A percentile compares a stretch with the other conserved stretches of the same genome.
Conservation (phyloP, 2,888 invertebrate species). For the Tolmerus cingulatus region DNA sequence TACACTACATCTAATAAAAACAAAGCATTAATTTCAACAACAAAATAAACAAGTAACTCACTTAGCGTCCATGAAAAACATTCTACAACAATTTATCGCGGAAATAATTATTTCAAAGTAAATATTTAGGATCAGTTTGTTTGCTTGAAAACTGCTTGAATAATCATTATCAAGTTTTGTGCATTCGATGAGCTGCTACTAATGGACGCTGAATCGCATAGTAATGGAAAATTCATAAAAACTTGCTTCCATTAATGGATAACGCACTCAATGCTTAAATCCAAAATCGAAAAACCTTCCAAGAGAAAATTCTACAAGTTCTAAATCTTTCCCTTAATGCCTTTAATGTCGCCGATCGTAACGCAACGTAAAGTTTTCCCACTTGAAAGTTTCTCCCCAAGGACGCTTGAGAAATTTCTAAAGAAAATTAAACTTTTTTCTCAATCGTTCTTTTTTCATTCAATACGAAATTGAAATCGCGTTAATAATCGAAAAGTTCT, state of each 20-base stretch:
- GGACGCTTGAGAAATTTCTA: not conserved
- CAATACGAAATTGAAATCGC: not conserved
- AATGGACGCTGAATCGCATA: not conserved
- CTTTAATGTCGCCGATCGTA: not conserved
- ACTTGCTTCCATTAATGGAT: not conserved
- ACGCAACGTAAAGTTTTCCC: not conserved
- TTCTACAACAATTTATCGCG: not conserved
- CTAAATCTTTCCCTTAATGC: not conserved
- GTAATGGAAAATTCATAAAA: not conserved
- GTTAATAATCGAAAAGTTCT: not conserved
- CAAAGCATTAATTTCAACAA: too few relatives aligned
- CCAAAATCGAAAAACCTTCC: not conserved
- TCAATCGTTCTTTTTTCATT: not conserved
- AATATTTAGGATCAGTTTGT: not conserved
- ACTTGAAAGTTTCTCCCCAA: not conserved
- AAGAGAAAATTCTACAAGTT: not conserved
- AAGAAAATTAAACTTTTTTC: not conserved
- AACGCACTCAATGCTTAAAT: not conserved
- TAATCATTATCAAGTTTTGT: not conserved
- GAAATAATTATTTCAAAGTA: not conserved
- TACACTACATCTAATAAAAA: too few relatives aligned
- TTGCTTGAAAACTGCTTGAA: not conserved
- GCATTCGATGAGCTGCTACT: not conserved
- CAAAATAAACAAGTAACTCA: too few relatives aligned
- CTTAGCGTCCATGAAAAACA: too few relatives aligned